A percentile compares a stretch with the other conserved stretches of the same genome.
phyloP scores from a whole-genome alignment of 1,140 invertebrate species.

The Phymastichus coffea region DNA sequence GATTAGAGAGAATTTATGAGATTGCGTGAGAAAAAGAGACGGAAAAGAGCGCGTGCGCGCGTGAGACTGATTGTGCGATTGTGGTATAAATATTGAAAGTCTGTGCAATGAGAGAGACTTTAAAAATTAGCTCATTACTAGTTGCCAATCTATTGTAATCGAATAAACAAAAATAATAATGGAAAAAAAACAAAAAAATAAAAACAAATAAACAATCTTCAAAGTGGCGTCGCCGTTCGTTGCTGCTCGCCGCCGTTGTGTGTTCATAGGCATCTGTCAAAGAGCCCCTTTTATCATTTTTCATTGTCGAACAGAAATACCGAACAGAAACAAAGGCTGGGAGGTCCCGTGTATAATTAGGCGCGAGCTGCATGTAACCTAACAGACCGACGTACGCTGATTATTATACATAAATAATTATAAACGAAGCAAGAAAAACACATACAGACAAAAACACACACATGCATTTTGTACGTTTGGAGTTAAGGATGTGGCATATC shows the following conservation, averaged over 20 bases:
- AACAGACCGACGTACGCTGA: too few species aligned
- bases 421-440: conserved; percentile 32
- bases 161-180: too few species aligned
- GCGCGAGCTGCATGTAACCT: too few species aligned
- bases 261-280: too few species aligned
- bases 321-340: too few species aligned
- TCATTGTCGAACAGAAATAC: too few species aligned
- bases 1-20: not conserved
- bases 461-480: conserved; percentile 51
- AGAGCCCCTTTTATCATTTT: too few species aligned
- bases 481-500: conserved; percentile 51
- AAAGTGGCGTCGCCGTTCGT: too few species aligned
- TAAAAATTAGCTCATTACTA: conserved; percentile 27
- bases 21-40: conserved; percentile 2
- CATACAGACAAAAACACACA: conserved; percentile 33
- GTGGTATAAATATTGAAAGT: not conserved
- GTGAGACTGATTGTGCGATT: not conserved
- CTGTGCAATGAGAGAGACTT: conserved; percentile 18
- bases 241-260: too few species aligned
- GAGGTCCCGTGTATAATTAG: too few species aligned
- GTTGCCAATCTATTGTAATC: conserved; percentile 30
- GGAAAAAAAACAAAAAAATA: too few species aligned
- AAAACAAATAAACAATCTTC: too few species aligned
- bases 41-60: not conserved
- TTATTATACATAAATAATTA: conserved; percentile 15